Evolutionary conservation across 2,113 vertebrate species (phyloP), one percentile per base, ranked within the genome.

Genomic region (Oreocharis arfaki): DNA sequence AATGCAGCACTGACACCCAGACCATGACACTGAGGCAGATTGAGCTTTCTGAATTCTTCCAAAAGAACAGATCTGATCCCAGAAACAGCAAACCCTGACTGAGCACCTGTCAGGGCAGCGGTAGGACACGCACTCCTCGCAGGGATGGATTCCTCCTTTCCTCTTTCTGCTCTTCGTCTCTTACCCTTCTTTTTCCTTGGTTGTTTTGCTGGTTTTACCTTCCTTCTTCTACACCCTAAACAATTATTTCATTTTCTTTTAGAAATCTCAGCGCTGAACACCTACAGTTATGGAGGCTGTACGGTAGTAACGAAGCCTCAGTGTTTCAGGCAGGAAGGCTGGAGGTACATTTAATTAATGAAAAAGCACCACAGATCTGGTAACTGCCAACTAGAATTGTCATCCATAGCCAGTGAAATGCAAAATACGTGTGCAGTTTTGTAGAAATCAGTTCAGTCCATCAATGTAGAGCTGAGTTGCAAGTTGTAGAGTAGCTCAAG

Each of bases 121-220:
- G 19, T 2, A 33, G 28, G 50, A 57, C 52, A 39, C 7, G 3
- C 0, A 0, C 3, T 26, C 18, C 27, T 79, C 84, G 18, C 22
- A 23, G 23, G 17, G 39, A 21, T 2, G 0, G 20, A 39, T 30
- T 23, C 1, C 16, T 52, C 35, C 47, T 47, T 44, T 71, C 55
- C 32, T 80, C 67, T 21, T 83, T 35, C 73, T 63, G 16, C 41
- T 55, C 39, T 56, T 77, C 78, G 46, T 47, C 56, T 53, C 55
- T 28, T 74, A 24, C 18, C n/a, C 30, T 68, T 68, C 32, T 33
- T 37, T 33, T 28, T 49, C 18, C 33, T 55, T 44, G 7, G 3
- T 16, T 42, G 3, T 35, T 53, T 28, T 68, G n/a, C 47, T 39
- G 10, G 8, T 11, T 44, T 70, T 44, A 5, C 21, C 42, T 78